Conservation (phyloP, 2,888 invertebrate species). For the Mythimna albipuncta region DNA sequence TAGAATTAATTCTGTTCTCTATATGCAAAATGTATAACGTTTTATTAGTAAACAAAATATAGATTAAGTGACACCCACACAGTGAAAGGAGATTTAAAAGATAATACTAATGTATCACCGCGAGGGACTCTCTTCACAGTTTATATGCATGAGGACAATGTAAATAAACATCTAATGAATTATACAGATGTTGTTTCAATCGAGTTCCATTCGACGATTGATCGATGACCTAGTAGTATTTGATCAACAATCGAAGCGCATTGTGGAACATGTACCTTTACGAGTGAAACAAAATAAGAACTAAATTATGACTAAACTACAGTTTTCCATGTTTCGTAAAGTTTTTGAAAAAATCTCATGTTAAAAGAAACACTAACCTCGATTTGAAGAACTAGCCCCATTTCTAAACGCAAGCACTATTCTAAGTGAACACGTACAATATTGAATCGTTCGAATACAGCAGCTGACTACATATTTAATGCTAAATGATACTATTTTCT, state of each 20-base stretch:
- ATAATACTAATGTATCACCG: constrained; percentile 52
- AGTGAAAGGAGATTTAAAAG: constrained; percentile 46
- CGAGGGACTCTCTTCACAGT: constrained; percentile 38
- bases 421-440: constrained; percentile 43
- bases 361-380: constrained; percentile 15
- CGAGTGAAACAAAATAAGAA: constrained; percentile 7
- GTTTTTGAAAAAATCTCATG: constrained; percentile 1
- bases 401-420: constrained; percentile 41
- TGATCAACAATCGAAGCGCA: constrained; percentile 28
- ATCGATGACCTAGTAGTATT: constrained; percentile 39
- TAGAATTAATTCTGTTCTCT: constrained; percentile 58
- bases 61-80: constrained; percentile 66
- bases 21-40: constrained; percentile 55
- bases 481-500: constrained; percentile 54
- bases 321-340: background rate
- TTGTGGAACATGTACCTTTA: background rate
- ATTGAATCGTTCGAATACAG: constrained; percentile 42
- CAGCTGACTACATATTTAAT: constrained; percentile 52
- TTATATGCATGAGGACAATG: constrained; percentile 45
- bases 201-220: constrained; percentile 34
- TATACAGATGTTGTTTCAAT: constrained; percentile 49
- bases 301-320: constrained; percentile 3
- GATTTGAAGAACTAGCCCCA: constrained; percentile 20
- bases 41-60: constrained; percentile 59
- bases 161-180: constrained; percentile 43